These are phyloP conservation scores for Cygnus buccinator DNA, from an alignment of 2,113 vertebrate genomes.

Conservation along the genomic window DNA sequence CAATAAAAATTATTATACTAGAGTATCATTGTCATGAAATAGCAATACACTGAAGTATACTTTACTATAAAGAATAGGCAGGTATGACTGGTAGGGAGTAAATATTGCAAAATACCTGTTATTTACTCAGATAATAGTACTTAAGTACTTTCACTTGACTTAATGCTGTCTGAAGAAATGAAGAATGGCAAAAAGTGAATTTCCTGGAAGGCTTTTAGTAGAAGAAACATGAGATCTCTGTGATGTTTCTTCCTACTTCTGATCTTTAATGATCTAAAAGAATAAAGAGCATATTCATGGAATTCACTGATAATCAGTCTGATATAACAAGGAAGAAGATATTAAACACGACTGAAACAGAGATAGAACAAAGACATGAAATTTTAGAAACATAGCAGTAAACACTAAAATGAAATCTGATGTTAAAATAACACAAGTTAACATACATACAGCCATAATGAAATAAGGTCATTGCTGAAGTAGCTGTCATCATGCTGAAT, in stretches of 20 bases:
- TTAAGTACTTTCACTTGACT: background rate
- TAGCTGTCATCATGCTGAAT: background rate
- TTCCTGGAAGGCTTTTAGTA: background rate
- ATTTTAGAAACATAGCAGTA: background rate
- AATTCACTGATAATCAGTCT: background rate
- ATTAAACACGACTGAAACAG: background rate
- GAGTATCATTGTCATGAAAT: background rate
- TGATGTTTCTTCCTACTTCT: background rate
- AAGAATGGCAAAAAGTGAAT: background rate
- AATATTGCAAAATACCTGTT: slow-evolving; percentile 16
- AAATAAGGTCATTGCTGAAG: background rate
- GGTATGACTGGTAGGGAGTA: background rate
- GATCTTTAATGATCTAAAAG: background rate
- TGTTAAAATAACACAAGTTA: background rate
- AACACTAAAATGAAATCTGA: background rate
- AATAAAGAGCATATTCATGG: background rate
- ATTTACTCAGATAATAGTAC: background rate
- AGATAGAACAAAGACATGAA: background rate
- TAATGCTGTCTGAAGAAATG: background rate
- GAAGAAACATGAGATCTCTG: background rate
- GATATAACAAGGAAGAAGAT: background rate
- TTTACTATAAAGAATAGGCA: background rate
- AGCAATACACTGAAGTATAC: background rate
- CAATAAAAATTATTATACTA: background rate
- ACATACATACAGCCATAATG: background rate